These are phyloP conservation scores for Callaeas wilsoni DNA, from an alignment of 2,113 vertebrate species.

Conservation along the genomic window DNA sequence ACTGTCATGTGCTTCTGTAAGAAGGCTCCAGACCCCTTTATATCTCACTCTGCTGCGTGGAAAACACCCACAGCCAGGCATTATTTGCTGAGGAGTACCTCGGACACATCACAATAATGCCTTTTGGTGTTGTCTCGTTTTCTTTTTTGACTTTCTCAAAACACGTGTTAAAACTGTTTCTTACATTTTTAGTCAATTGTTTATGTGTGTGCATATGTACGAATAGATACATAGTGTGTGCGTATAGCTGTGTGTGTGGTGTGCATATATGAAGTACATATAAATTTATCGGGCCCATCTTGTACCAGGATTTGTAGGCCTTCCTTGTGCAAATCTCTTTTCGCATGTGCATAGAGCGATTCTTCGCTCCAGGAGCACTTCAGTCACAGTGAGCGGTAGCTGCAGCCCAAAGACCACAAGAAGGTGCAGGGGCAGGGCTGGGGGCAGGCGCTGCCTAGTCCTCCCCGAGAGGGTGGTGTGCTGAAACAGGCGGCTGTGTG, in stretches of 20 bases:
- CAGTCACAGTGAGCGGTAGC: rapidly evolving
- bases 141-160: not conserved
- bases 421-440: not conserved
- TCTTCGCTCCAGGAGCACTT: not conserved
- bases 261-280: not conserved
- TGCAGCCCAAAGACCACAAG: not conserved
- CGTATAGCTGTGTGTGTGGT: not conserved
- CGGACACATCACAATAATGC: not conserved
- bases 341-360: rapidly evolving
- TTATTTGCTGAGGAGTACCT: not conserved
- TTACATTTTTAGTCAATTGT: not conserved
- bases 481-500: not conserved
- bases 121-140: not conserved
- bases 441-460: not conserved
- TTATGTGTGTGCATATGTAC: not conserved
- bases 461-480: not conserved
- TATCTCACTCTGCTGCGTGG: not conserved
- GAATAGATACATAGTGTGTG: not conserved
- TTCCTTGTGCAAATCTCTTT: not conserved
- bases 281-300: rapidly evolving
- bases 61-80: not conserved
- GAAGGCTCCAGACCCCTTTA: not conserved
- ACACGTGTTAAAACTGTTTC: not conserved
- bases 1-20: not conserved
- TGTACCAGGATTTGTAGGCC: not conserved